Evolutionary conservation across 2,113 vertebrate genomes (phyloP).

Genomic region (Gadus chalcogrammus): DNA sequence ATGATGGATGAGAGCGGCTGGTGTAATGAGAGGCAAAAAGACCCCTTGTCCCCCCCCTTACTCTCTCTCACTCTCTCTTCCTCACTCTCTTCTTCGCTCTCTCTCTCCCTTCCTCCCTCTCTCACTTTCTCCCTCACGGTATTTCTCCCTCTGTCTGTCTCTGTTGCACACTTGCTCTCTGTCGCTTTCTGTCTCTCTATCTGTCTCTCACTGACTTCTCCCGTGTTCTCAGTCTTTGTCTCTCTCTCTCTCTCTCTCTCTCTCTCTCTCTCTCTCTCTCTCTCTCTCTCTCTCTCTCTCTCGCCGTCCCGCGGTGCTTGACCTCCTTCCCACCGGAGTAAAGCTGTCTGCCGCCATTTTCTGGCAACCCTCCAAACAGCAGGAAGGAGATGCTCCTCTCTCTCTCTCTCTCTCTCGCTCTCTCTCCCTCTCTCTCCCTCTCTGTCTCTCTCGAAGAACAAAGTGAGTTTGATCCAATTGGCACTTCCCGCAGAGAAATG

Average conservation of each 20-base stretch:
- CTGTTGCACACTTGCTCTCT: too few species aligned
- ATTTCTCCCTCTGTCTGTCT: too few species aligned
- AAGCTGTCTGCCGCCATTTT: slow-evolving; percentile 28
- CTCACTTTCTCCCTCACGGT: too few species aligned
- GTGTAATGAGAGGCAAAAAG: slow-evolving; percentile 40
- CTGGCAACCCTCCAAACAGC: slow-evolving; percentile 36
- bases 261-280: slow-evolving; percentile 19
- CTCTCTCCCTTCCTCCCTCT: slow-evolving; percentile 29
- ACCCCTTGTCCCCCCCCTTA: background rate
- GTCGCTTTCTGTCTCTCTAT: too few species aligned
- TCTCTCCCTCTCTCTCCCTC: slow-evolving; percentile 17
- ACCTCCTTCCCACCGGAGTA: slow-evolving; percentile 43
- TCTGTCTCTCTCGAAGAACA: background rate
- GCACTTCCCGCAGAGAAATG: background rate
- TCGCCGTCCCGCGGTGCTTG: slow-evolving; percentile 39
- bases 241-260: slow-evolving; percentile 5
- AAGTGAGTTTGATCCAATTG: slow-evolving; percentile 13
- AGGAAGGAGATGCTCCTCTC: background rate
- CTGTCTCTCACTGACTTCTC: background rate
- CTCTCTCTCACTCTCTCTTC: background rate
- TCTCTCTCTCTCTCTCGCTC: background rate
- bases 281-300: slow-evolving; percentile 4
- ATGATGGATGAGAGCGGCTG: slow-evolving; percentile 50
- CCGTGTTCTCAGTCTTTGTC: background rate
- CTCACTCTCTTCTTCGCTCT: slow-evolving; percentile 6